Evolutionary conservation across 2,797 vertebrate species (phyloP).

Genomic region (Neopelma chrysocephalum): DNA sequence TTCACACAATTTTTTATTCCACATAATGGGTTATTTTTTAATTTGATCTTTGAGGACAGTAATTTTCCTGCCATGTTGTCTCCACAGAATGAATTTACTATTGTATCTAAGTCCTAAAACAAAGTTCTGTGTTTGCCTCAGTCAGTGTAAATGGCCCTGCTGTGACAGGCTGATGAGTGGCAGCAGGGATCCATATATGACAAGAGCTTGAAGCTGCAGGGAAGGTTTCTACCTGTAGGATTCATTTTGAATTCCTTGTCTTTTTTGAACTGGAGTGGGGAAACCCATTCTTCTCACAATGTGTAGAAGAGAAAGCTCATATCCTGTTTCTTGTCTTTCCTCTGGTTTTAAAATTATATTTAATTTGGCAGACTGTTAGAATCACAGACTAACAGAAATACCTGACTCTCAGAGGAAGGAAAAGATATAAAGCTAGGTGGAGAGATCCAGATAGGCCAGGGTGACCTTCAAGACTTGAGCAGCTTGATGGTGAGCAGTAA

Average conservation of each 20-base stretch:
- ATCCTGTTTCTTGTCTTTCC: background rate
- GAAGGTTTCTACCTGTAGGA: background rate
- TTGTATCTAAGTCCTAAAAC: background rate
- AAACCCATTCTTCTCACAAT: fast-evolving
- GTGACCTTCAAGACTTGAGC: background rate
- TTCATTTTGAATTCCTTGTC: background rate
- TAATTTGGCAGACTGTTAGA: background rate
- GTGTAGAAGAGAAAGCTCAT: fast-evolving
- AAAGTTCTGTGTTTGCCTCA: background rate
- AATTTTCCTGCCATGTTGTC: background rate
- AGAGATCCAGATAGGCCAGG: background rate
- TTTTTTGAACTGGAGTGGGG: background rate
- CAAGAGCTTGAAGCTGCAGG: background rate
- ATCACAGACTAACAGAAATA: background rate
- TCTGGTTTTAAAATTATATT: background rate
- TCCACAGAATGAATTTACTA: background rate
- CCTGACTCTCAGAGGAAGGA: background rate
- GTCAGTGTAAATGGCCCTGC: background rate
- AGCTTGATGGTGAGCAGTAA: background rate
- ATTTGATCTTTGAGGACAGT: background rate
- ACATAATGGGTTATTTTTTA: background rate
- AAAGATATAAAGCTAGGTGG: background rate
- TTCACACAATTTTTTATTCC: background rate
- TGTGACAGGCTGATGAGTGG: slow-evolving; percentile 1
- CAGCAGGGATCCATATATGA: background rate